Evolutionary conservation across 2,797 vertebrate genomes (phyloP).

Genomic region (Mormyrus proboscirostris): DNA sequence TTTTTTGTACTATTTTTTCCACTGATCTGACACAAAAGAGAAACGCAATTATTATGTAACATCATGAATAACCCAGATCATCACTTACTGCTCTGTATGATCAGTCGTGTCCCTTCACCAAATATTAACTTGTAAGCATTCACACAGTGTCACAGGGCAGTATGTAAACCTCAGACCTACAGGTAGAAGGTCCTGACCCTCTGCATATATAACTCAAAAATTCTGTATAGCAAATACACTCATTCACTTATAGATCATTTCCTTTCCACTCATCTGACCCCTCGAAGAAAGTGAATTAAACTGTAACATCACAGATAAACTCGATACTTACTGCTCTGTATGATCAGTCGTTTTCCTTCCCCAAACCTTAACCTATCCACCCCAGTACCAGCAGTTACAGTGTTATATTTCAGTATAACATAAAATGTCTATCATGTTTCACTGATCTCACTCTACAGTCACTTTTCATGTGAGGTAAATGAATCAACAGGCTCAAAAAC

Average conservation of each 20-base stretch:
- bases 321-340: neutral
- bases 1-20: neutral
- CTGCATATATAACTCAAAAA: neutral
- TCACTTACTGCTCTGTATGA: neutral
- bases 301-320: neutral
- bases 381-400: neutral
- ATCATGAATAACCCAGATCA: neutral
- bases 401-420: neutral
- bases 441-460: neutral
- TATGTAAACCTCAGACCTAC: neutral
- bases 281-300: neutral
- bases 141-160: conserved; percentile 5
- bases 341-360: neutral
- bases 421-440: neutral
- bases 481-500: neutral
- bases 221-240: neutral
- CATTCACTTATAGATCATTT: neutral
- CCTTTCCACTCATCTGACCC: neutral
- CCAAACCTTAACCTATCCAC: neutral
- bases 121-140: conserved; percentile 5
- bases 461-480: neutral
- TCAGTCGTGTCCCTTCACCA: neutral
- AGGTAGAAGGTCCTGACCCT: neutral
- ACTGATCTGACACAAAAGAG: neutral
- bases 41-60: neutral